Evolutionary conservation across 2,797 vertebrate genomes (phyloP).

Genomic region (Peromyscus aztecus): DNA sequence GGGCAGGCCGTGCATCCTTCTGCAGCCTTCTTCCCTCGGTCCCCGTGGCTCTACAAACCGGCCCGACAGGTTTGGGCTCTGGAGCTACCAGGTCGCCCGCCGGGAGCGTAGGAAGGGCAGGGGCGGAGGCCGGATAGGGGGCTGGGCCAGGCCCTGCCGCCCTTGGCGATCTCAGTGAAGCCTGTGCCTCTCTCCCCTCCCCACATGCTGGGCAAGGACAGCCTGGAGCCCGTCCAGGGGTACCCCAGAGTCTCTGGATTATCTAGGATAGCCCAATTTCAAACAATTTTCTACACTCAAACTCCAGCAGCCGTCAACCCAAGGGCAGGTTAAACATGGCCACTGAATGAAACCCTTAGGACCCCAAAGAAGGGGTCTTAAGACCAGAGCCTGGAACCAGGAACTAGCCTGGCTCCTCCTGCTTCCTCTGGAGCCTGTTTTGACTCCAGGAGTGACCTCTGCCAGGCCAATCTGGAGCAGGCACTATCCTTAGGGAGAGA

Average conservation of each 20-base stretch:
- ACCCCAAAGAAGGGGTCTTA: not conserved
- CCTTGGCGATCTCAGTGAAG: not conserved
- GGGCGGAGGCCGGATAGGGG: constrained; percentile 62
- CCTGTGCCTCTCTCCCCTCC: not conserved
- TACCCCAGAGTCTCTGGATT: not conserved
- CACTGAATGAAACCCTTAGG: not conserved
- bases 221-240: too few species aligned
- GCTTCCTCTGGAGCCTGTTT: not conserved
- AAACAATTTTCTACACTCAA: not conserved
- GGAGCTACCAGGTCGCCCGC: constrained; percentile 51
- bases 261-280: not conserved
- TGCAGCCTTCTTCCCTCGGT: constrained; percentile 16
- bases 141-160: constrained; percentile 48
- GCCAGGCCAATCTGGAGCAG: not conserved
- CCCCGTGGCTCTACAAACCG: constrained; percentile 83
- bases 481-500: not conserved
- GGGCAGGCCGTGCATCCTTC: constrained; percentile 76
- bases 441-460: not conserved
- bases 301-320: not conserved
- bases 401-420: not conserved
- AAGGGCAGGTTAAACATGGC: not conserved
- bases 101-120: constrained; percentile 56
- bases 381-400: not conserved
- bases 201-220: not conserved
- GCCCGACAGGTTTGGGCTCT: constrained; percentile 85